Evolutionary conservation across 2,888 invertebrate species (phyloP).

Genomic region (Copidosoma aretas): DNA sequence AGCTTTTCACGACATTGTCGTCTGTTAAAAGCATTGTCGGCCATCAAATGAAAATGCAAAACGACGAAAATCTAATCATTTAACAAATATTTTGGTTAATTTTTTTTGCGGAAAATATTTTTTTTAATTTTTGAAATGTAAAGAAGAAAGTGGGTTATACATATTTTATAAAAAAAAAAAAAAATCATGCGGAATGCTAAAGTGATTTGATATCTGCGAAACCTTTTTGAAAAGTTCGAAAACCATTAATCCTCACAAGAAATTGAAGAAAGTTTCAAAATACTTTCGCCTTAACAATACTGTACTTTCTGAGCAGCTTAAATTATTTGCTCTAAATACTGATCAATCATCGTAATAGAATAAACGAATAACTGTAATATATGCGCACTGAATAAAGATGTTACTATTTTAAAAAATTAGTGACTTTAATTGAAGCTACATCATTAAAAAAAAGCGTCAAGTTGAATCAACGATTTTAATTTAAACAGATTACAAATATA

Average conservation of each 20-base stretch:
- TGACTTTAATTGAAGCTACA: constrained; percentile 14
- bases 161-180: background rate
- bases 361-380: constrained; percentile 60
- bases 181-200: background rate
- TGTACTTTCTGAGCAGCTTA: constrained; percentile 44
- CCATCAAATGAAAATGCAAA: too few relatives aligned
- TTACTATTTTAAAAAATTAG: constrained; percentile 58
- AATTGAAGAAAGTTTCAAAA: constrained; percentile 16
- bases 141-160: background rate
- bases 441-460: background rate
- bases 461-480: constrained; percentile 10
- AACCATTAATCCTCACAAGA: background rate
- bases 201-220: background rate
- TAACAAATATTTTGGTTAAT: background rate
- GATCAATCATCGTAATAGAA: constrained; percentile 29
- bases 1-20: constrained; percentile 13
- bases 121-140: background rate
- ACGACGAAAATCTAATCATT: background rate
- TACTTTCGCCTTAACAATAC: constrained; percentile 16
- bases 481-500: constrained; percentile 11
- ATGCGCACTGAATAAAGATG: constrained; percentile 61
- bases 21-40: constrained; percentile 3
- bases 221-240: background rate
- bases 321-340: constrained; percentile 41
- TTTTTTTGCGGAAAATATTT: background rate